phyloP scores from a whole-genome alignment of 2,797 vertebrate genomes.

The Loris lydekkerianus region DNA sequence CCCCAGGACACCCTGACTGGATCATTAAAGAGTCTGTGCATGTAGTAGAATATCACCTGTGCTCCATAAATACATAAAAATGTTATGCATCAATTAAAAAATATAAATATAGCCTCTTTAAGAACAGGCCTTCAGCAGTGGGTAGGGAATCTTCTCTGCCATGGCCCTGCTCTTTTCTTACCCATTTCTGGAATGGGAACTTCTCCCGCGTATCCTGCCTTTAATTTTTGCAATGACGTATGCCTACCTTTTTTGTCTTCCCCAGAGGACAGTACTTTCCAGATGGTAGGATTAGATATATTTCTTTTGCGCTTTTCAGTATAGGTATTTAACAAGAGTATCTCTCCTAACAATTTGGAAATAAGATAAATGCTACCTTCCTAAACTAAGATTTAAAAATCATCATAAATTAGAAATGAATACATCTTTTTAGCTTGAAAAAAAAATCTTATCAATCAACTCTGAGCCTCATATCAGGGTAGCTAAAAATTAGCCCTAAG shows the following conservation, averaged over 20 bases:
- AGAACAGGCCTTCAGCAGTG: neutral
- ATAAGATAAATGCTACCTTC: neutral
- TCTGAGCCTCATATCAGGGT: neutral
- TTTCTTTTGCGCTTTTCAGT: neutral
- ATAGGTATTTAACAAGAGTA: neutral
- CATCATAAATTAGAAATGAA: constrained; percentile 4
- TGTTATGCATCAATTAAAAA: too few species aligned
- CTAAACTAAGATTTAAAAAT: constrained; percentile 29
- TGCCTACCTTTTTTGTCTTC: neutral
- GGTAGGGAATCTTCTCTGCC: neutral
- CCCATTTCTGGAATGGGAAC: neutral
- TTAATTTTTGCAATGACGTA: neutral
- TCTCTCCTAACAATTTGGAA: neutral
- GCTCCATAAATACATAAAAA: too few species aligned
- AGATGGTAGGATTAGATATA: neutral
- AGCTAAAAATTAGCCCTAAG: neutral
- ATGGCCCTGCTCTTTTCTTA: neutral
- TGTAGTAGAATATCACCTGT: too few species aligned
- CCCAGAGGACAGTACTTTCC: neutral
- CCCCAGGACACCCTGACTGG: too few species aligned
- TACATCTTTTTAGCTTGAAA: constrained; percentile 32
- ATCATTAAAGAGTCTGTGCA: too few species aligned
- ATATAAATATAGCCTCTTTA: neutral
- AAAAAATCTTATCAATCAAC: constrained; percentile 28
- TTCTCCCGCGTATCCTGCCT: neutral